Conservation (phyloP, 2,888 invertebrate species). For the Didymodactylos carnosus region DNA sequence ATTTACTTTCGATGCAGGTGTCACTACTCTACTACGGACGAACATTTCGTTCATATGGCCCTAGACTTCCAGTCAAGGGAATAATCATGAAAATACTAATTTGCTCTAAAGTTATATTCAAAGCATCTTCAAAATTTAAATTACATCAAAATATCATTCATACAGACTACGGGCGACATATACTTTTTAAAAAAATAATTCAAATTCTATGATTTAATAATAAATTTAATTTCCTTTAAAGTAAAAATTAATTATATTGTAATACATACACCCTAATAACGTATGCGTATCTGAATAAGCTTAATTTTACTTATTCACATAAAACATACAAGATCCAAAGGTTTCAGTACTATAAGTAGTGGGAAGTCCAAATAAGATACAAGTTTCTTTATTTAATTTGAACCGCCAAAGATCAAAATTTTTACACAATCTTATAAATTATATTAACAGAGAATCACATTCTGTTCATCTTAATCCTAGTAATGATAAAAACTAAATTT, state of each 20-base stretch:
- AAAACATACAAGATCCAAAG: not conserved
- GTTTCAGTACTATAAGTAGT: too few species aligned
- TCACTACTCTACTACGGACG: too few species aligned
- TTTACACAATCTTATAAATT: too few species aligned
- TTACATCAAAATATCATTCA: slow-evolving; percentile 20
- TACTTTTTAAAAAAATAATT: not conserved
- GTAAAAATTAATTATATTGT: not conserved
- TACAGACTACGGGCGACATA: not conserved
- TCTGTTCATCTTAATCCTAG: too few species aligned
- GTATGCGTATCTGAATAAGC: not conserved
- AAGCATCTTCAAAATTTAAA: slow-evolving; percentile 22
- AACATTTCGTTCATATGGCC: too few species aligned
- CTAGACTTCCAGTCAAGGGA: too few species aligned
- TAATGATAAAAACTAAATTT: too few species aligned
- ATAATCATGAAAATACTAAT: slow-evolving; percentile 23
- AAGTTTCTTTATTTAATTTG: too few species aligned
- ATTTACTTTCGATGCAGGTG: too few species aligned
- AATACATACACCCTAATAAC: not conserved
- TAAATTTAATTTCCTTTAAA: not conserved
- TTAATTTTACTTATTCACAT: not conserved
- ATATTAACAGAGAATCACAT: too few species aligned
- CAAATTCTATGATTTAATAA: not conserved
- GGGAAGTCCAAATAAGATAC: too few species aligned
- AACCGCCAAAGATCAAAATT: too few species aligned
- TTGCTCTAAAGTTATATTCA: slow-evolving; percentile 21